Percentiles rank a stretch among this genome's conserved stretches.
These are phyloP conservation scores for Embiotoca jacksoni DNA, from an alignment of 2,113 vertebrate species.

Conservation along the genomic window DNA sequence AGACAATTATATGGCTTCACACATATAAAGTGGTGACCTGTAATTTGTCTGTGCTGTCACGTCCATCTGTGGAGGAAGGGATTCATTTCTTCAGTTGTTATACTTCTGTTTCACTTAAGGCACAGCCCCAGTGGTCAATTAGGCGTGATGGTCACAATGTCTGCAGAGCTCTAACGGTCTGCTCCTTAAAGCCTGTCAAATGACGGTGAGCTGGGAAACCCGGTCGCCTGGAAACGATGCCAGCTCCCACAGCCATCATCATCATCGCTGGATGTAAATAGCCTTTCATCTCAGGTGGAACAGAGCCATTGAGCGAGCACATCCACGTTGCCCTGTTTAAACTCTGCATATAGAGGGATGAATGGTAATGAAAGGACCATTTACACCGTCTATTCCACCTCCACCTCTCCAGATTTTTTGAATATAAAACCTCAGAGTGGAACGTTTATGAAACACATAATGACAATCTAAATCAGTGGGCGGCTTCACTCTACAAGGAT, in stretches of 20 bases:
- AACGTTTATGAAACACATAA: constrained; percentile 86
- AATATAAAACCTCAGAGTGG: constrained; percentile 80
- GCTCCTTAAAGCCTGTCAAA: constrained; percentile 81
- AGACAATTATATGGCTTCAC: constrained; percentile 52
- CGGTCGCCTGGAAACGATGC: constrained; percentile 70
- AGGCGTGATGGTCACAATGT: constrained; percentile 78
- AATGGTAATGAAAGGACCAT: constrained; percentile 81
- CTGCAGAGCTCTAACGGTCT: constrained; percentile 67
- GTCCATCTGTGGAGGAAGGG: constrained; percentile 54
- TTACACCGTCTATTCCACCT: constrained; percentile 75
- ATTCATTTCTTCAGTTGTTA: constrained; percentile 66
- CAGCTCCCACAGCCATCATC: constrained; percentile 68
- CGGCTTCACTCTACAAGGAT: constrained; percentile 82
- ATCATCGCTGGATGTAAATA: constrained; percentile 77
- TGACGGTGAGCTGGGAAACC: constrained; percentile 63
- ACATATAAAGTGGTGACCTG: constrained; percentile 49
- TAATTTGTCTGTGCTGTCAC: constrained; percentile 56
- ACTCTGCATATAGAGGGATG: constrained; percentile 72
- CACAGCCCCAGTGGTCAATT: constrained; percentile 77
- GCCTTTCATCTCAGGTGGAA: constrained; percentile 83
- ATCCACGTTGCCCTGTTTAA: constrained; percentile 73
- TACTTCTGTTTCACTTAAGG: constrained; percentile 70
- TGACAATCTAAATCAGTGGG: constrained; percentile 84
- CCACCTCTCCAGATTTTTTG: constrained; percentile 68
- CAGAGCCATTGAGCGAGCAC: constrained; percentile 69